Percentiles rank a stretch among this genome's conserved stretches.
Conservation (phyloP, 2,797 vertebrate species). For the Siniperca undulata region DNA sequence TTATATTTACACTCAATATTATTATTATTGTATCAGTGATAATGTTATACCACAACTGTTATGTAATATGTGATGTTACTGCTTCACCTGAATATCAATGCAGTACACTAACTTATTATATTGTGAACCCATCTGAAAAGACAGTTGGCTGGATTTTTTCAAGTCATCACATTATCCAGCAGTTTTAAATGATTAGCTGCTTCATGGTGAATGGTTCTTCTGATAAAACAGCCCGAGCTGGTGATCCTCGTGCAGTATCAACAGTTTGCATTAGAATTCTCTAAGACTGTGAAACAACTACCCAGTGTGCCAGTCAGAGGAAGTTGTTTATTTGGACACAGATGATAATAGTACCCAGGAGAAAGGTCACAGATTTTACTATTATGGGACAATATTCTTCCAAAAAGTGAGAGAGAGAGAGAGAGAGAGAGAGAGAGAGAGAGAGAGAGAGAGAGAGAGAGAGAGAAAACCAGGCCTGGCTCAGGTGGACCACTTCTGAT, state of each 20-base stretch:
- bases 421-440: background rate
- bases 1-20: background rate
- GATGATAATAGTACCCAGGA: conserved; percentile 10
- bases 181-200: conserved; percentile 1
- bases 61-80: background rate
- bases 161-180: background rate
- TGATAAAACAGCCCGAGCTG: background rate
- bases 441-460: background rate
- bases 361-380: conserved; percentile 52
- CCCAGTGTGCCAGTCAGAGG: conserved; percentile 10
- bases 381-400: conserved; percentile 36
- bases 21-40: background rate
- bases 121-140: background rate
- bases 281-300: conserved; percentile 12
- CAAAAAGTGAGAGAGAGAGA: background rate
- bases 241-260: background rate
- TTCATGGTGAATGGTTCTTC: background rate
- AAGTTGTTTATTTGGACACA: conserved; percentile 38
- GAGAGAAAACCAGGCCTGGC: background rate
- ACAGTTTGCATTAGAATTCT: background rate
- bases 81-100: conserved; percentile 7
- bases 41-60: background rate
- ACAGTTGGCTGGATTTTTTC: background rate
- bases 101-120: background rate
- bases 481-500: conserved; percentile 44